phyloP scores from a whole-genome alignment of 1,140 invertebrate genomes.

The Belonocnema kinseyi region DNA sequence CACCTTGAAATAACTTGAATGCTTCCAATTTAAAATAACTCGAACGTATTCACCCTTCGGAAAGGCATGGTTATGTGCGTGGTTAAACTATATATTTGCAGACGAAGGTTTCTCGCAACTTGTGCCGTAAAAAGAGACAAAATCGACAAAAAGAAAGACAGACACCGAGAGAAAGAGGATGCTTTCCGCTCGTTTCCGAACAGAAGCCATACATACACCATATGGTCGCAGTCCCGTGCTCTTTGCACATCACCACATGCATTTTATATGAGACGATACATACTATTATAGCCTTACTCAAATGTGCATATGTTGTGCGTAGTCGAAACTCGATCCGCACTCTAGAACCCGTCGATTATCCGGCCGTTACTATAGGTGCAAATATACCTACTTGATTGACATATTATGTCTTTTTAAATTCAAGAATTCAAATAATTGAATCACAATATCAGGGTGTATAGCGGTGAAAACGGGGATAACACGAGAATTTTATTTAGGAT shows the following conservation, averaged over 20 bases:
- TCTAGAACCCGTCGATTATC: constrained; percentile 64
- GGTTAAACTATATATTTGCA: constrained; percentile 22
- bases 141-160: constrained; percentile 38
- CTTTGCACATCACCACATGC: constrained; percentile 47
- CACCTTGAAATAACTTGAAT: no score
- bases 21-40: no score
- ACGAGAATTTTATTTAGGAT: no score
- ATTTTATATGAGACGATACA: constrained; percentile 38
- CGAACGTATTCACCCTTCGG: no score
- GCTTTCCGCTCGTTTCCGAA: constrained; percentile 64
- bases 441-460: no score
- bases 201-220: constrained; percentile 71
- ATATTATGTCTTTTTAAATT: no score
- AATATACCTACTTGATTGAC: background rate
- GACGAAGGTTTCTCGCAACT: background rate
- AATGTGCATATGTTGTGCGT: constrained; percentile 30
- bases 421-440: no score
- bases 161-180: constrained; percentile 37
- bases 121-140: constrained; percentile 35
- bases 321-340: constrained; percentile 63
- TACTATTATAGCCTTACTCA: no score
- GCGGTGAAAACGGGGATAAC: no score
- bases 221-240: constrained; percentile 58
- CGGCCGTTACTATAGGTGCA: constrained; percentile 23
- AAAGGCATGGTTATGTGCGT: no score